These are phyloP conservation scores for Ecliptopera silaceata DNA, from an alignment of 2,888 invertebrate genomes.

Conservation along the genomic window DNA sequence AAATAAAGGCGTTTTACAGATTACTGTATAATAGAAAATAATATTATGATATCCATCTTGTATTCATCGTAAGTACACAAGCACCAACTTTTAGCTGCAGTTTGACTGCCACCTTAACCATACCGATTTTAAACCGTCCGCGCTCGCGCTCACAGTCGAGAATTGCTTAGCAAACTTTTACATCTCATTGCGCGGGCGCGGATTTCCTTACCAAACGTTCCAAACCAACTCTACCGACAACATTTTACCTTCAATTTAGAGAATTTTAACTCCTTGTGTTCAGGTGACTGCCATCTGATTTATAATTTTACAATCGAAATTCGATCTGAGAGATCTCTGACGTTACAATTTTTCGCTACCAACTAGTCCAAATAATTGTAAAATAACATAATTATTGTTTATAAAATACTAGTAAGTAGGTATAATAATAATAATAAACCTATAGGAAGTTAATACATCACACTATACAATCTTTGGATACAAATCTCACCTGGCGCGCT, in stretches of 20 bases:
- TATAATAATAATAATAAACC: slow-evolving; percentile 68
- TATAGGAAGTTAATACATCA: slow-evolving; percentile 78
- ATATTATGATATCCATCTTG: slow-evolving; percentile 71
- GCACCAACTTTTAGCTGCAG: slow-evolving; percentile 75
- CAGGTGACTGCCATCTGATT: slow-evolving; percentile 33
- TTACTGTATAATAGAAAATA: slow-evolving; percentile 59
- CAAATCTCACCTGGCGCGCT: slow-evolving; percentile 62
- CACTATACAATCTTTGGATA: slow-evolving; percentile 81
- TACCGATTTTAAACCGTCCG: slow-evolving; percentile 51
- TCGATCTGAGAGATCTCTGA: slow-evolving; percentile 67
- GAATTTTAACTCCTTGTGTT: slow-evolving; percentile 33
- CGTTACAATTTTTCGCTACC: slow-evolving; percentile 56
- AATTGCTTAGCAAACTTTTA: slow-evolving; percentile 49
- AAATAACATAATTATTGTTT: slow-evolving; percentile 61
- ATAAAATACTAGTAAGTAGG: slow-evolving; percentile 70
- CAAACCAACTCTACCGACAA: slow-evolving; percentile 49
- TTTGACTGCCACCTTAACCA: slow-evolving; percentile 67
- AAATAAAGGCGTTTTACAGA: slow-evolving; percentile 65
- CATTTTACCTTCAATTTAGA: slow-evolving; percentile 37
- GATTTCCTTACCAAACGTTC: slow-evolving; percentile 42
- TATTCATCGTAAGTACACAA: slow-evolving; percentile 74
- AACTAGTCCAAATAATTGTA: slow-evolving; percentile 68
- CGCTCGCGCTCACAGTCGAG: slow-evolving; percentile 41
- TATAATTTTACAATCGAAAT: slow-evolving; percentile 41
- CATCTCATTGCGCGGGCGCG: slow-evolving; percentile 37